Evolutionary conservation across 2,113 vertebrate genomes (phyloP).

Genomic region (Choloepus hoffmanni): DNA sequence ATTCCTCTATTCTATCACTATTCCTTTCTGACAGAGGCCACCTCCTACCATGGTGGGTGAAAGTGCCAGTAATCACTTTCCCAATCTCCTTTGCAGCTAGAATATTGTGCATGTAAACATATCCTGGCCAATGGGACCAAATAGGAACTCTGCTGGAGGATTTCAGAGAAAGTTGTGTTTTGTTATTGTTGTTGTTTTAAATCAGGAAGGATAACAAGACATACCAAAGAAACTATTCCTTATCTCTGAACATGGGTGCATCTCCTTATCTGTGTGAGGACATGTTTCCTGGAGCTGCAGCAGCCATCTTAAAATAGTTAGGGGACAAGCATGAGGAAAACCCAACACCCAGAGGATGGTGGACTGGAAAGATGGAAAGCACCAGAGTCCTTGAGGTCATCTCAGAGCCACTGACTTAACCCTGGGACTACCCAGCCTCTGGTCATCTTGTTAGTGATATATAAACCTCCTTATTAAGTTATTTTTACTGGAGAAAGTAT

Average conservation of each 20-base stretch:
- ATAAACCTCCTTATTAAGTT: neutral
- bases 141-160: neutral
- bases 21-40: neutral
- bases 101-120: neutral
- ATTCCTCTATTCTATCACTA: no score
- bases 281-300: neutral
- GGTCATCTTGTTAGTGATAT: neutral
- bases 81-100: neutral
- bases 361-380: neutral
- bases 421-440: neutral
- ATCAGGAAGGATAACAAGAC: no score
- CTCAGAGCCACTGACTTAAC: neutral
- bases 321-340: neutral
- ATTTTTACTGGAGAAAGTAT: conserved; percentile 11
- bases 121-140: neutral
- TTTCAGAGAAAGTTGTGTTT: neutral
- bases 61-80: neutral
- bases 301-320: neutral
- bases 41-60: neutral
- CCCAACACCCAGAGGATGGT: neutral
- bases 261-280: neutral
- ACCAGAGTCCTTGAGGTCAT: neutral
- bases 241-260: neutral
- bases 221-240: neutral
- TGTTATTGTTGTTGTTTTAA: no score